Base-by-base conservation (phyloP, 1,140 invertebrate genomes). In the Piezodorus guildinii region DNA sequence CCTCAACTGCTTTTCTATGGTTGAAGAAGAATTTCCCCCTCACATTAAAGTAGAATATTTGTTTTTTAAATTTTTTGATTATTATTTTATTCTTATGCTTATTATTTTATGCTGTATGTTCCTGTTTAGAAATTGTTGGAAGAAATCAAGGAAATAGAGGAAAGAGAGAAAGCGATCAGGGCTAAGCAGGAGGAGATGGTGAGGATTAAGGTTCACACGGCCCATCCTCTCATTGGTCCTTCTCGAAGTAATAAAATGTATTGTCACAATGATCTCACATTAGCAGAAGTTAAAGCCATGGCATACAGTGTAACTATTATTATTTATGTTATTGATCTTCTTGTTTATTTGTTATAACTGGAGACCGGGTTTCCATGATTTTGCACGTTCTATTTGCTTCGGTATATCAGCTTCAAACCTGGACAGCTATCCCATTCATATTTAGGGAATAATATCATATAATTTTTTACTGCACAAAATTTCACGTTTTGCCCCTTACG, bases 21-120 rank as follows among this genome's bases (percentile, higher is more conserved):
- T 79, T 65, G 74, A 78, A 15, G 81, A 83, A 43, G 80, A 88
- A 52, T 89, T 93, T 74, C 88, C 89, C 10, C 74, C 78, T 27
- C 87, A 91, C 73, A 83, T 92, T 63, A 83, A 82, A 72, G 77
- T 78, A 72, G n/a, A 54, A 61, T 64, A 15, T 17, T 8, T 60
- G 8, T 30, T 27, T 15, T 15, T 30, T 23, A 9, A 17, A n/a
- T 60, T 3, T 65, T 68, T n/a, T 34, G 9, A 54, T 25, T 65
- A 30, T 25, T 67, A 64, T 63, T 46, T 65, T 54, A 45, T 62
- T 70, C 71, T 70, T 4, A 54, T 49, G 21, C 3, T 46, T 21
- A 49, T 5, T n/a, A 49, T 49, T 17, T 19, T 49, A 49, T 10
- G 17, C 16, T 19, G n/a, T 21, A 49, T 63, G 21, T 66, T 56